These are phyloP conservation scores for Amyelois transitella DNA, from an alignment of 1,140 invertebrate genomes.

Conservation along the genomic window DNA sequence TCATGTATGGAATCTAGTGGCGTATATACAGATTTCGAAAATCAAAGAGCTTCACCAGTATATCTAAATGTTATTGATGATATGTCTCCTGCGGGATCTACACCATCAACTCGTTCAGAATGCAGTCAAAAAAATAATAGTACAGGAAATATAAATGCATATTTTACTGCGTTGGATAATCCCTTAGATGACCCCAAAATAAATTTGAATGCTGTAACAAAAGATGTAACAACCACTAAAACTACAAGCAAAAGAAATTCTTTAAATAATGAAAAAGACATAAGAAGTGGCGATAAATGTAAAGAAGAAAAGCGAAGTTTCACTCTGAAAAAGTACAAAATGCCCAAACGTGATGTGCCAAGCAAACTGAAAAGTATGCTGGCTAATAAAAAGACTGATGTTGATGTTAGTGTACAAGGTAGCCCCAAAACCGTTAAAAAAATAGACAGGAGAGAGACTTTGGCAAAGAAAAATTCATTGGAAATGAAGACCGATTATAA, in stretches of 20 bases:
- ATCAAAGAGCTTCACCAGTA: constrained; percentile 72
- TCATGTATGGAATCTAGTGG: constrained; percentile 89
- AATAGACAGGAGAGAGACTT: constrained; percentile 83
- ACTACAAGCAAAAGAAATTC: constrained; percentile 64
- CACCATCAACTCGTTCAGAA: constrained; percentile 68
- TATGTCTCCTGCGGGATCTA: constrained; percentile 76
- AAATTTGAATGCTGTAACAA: constrained; percentile 28
- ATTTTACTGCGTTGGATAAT: constrained; percentile 46
- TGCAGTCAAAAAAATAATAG: constrained; percentile 60
- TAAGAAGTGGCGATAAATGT: constrained; percentile 47
- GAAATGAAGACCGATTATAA: constrained; percentile 82
- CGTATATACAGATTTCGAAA: constrained; percentile 89
- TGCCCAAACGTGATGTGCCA: constrained; percentile 82
- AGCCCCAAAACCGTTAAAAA: constrained; percentile 64
- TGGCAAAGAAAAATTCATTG: constrained; percentile 81
- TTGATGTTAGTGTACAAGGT: constrained; percentile 64
- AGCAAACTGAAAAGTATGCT: constrained; percentile 85
- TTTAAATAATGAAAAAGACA: constrained; percentile 57
- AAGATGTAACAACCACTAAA: constrained; percentile 53
- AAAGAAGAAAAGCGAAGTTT: constrained; percentile 75
- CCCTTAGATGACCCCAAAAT: constrained; percentile 39
- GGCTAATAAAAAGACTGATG: constrained; percentile 66
- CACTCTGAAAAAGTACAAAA: constrained; percentile 82
- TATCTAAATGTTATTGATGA: constrained; percentile 73
- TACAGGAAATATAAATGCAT: constrained; percentile 36